Evolutionary conservation across 92 coral and sea anemone genomes (phyloP), one percentile per base, ranked within the genome.

Genomic region (Actinernus sp.): DNA sequence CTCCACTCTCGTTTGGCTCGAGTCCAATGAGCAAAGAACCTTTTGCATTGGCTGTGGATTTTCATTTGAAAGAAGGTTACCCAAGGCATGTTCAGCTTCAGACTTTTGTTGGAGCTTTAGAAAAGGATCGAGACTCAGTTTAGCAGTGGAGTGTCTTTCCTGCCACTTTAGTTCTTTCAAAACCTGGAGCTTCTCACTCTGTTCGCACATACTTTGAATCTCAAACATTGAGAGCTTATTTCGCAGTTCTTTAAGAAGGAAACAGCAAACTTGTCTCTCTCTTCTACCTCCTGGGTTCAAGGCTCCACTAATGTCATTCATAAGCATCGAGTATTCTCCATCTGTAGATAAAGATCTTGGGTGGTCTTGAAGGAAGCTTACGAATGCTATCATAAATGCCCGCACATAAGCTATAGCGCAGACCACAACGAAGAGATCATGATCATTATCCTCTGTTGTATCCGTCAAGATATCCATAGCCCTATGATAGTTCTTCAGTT

Each of bases 371-470:
- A 95, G 33, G 39, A 89, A 72, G 39, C 36, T 37, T 4, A 90
- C 81, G 48, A 95, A 57, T 27, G 84, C 74, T 17, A 62, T 4
- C 14, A 95, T 45, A 61, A 91, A 84, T 20, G 85, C 71, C 72
- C 89, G 79, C 57, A 91, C 46, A 31, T 78, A 91, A 10, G 99
- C 93, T 44, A 75, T 78, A 25, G 97, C 88, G 51, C 90, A 95
- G 31, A 95, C 46, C 18, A 87, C 43, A 11, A 26, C 66, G 45
- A 95, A 80, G 16, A 58, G 62, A 23, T 54, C 63, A 25, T 23
- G 69, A n/a, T n/a, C n/a, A n/a, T n/a, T n/a, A 49, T 76, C 82
- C 9, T 56, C 58, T 23, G 72, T 60, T 33, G 71, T 49, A 3
- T 70, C 59, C 3, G 68, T 29, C 21, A 91, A 21, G 24, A 71